Base-by-base conservation (phyloP, 2,888 invertebrate genomes). In the Theretra japonica region DNA sequence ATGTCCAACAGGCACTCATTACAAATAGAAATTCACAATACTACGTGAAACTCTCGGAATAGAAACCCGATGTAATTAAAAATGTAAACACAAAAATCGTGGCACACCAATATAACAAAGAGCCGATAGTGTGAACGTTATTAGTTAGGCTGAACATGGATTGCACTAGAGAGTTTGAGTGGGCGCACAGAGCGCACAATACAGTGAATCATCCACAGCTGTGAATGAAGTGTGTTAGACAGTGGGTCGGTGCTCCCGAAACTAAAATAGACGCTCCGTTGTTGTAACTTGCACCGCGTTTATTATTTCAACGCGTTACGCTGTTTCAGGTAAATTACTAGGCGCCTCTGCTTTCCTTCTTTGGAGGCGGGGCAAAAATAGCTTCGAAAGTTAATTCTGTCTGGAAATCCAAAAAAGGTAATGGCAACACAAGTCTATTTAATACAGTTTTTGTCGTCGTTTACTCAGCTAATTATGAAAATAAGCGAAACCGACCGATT, bases 111-210 rank as follows among this genome's bases (percentile, higher is more conserved):
- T 15, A 65, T 48, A 48, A 48, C 65, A 48, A 41, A 23, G 65
- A 48, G 23, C 23, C 48, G 21, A 65, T 23, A 65, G 65, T 65
- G n/a, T 8, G 7, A 58, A 58, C 33, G 23, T 41, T 70, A 41
- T 23, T 41, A 80, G 79, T 82, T 80, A 73, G 74, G 76, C 77
- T 78, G 77, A 82, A 84, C 81, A 84, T 83, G 84, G 83, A 79
- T 75, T 75, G 75, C 77, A 81, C 80, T 79, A 77, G 76, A 81
- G 79, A 82, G 78, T 78, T 77, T 59, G 82, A 82, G 88, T 88
- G 84, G 89, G 90, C 83, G 86, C 80, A 82, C 86, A 91, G 90
- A 83, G 86, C 80, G 82, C 86, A 91, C 89, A 91, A 91, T 89
- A 80, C 83, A 77, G 82, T 91, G 92, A 92, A 89, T 91, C 91